Conservation (phyloP, 2,888 invertebrate genomes). For the Phalera bucephala region DNA sequence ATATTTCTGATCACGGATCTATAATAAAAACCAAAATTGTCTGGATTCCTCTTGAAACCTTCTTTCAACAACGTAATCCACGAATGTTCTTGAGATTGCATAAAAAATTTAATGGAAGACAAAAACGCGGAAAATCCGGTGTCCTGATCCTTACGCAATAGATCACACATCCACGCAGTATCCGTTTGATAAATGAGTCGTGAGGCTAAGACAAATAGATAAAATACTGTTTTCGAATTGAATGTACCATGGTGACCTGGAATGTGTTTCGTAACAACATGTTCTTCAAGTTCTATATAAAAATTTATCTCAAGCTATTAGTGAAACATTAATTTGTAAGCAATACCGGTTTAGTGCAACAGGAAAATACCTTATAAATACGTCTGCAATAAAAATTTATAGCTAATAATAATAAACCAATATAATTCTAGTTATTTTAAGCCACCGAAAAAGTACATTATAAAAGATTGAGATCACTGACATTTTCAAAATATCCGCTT, state of each 20-base stretch:
- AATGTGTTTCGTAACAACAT: conserved; percentile 11
- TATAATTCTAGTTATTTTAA: too few relatives aligned
- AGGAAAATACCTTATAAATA: too few relatives aligned
- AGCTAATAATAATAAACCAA: too few relatives aligned
- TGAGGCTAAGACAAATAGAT: conserved; percentile 2
- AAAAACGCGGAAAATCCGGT: conserved; percentile 12
- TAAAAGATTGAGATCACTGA: too few relatives aligned
- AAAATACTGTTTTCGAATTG: conserved; percentile 3
- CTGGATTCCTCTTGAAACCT: conserved; percentile 22
- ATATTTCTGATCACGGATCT: too few relatives aligned
- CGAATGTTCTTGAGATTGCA: conserved; percentile 18
- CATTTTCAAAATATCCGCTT: too few relatives aligned
- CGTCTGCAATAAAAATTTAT: too few relatives aligned
- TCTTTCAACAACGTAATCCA: conserved; percentile 22
- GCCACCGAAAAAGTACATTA: too few relatives aligned
- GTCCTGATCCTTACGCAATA: not conserved
- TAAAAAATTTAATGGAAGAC: conserved; percentile 19
- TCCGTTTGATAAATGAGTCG: conserved; percentile 12
- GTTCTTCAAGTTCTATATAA: conserved; percentile 8
- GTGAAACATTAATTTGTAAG: not conserved
- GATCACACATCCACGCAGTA: conserved; percentile 2
- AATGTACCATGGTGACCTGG: conserved; percentile 4
- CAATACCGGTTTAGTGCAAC: too few relatives aligned
- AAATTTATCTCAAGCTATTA: not conserved
- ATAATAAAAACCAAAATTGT: conserved; percentile 27